Base-by-base conservation (phyloP, 2,113 vertebrate species). In the Syngnathus floridae region DNA sequence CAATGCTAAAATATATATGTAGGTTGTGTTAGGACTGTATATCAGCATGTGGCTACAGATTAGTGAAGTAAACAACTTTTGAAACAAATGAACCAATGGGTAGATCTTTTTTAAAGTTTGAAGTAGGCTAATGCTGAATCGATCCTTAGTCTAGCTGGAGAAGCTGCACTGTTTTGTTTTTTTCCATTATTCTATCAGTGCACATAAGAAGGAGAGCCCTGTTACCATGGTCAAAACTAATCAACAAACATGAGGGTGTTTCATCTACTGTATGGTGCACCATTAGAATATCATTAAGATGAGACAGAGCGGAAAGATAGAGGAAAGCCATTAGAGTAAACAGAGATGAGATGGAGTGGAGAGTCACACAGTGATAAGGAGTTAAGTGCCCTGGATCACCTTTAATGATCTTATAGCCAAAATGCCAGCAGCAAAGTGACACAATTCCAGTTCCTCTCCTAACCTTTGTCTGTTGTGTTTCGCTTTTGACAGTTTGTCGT, bases 271-370 rank as follows among this genome's bases (percentile, higher is more conserved):
- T 57, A 54, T 63, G 60, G 66, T 67, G 75, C 68, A 71, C 75
- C 76, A 77, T 86, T 78, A 79, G 51, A 55, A 22, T 69, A 66
- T 79, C 76, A 75, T 81, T 82, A 81, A 55, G 46, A 81, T 19
- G 43, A 43, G 55, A 66, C 62, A 22, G 60, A 62, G 35, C 57
- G 52, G 46, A 61, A 51, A 67, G 54, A 69, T 66, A 57, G 5
- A 43, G 58, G 17, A 58, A 64, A 75, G 48, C n/a, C 69, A 70
- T 81, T 71, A 73, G 49, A 48, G 40, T 69, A 35, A 65, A 54
- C 55, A 64, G 59, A 58, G 63, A 62, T 31, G 21, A 58, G 61
- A 65, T 37, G 55, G 71, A 49, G 37, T 35, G 22, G 41, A 22
- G 35, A 51, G 17, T 64, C 35, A 55, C 19, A 21, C 16, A 51